Conservation (phyloP, 2,888 invertebrate species). For the Melanotus villosus region DNA sequence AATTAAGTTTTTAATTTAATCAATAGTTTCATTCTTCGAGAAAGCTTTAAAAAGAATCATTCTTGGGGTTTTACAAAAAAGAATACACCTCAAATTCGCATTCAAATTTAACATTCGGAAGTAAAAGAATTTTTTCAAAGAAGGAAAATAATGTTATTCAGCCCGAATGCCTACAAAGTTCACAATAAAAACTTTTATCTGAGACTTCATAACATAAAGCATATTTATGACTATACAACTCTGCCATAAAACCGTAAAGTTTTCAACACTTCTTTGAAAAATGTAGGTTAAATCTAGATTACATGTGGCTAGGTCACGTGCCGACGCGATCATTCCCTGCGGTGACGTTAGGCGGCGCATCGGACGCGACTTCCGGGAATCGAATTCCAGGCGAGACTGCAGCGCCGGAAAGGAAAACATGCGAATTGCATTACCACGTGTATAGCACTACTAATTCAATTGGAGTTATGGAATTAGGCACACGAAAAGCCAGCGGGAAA, state of each 20-base stretch:
- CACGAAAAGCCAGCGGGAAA: conserved; percentile 32
- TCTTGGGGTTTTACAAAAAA: no score
- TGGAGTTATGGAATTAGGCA: conserved; percentile 34
- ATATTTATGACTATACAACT: conserved; percentile 49
- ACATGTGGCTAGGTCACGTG: conserved; percentile 52
- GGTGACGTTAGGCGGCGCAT: conserved; percentile 52
- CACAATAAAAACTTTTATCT: conserved; percentile 43
- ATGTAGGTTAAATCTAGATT: conserved; percentile 51
- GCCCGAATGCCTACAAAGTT: conserved; percentile 30
- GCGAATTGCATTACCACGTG: conserved; percentile 54
- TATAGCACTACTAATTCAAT: conserved; percentile 35
- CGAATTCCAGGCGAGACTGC: conserved; percentile 50
- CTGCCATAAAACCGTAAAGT: conserved; percentile 50
- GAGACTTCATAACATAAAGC: conserved; percentile 39
- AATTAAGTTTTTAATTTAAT: no score
- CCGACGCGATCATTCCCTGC: conserved; percentile 52
- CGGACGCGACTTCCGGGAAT: conserved; percentile 51
- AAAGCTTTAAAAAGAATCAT: no score
- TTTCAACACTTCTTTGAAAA: conserved; percentile 47
- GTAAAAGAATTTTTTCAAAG: not conserved
- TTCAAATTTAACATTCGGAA: no score
- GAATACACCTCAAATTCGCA: no score
- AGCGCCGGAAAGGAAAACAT: conserved; percentile 51
- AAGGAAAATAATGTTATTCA: conserved; percentile 29
- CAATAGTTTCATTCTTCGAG: no score